These are phyloP conservation scores for Ceratina australensis DNA, from an alignment of 1,140 invertebrate species.

Conservation along the genomic window DNA sequence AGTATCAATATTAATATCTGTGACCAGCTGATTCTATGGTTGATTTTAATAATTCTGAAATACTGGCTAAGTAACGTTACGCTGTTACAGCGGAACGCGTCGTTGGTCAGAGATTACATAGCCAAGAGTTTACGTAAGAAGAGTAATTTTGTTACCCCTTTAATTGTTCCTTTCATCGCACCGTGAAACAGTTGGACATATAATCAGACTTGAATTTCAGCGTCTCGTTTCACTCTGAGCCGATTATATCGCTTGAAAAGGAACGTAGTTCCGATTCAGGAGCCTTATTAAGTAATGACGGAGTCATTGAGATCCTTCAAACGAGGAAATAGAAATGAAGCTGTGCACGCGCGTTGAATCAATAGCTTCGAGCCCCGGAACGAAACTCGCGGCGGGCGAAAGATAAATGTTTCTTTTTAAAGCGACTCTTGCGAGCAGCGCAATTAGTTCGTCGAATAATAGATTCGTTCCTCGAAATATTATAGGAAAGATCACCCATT, in stretches of 20 bases:
- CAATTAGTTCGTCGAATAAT: constrained; percentile 41
- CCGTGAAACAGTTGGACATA: too few species aligned
- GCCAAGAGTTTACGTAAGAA: too few species aligned
- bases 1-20: not conserved
- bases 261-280: not conserved
- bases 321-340: not conserved
- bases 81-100: too few species aligned
- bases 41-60: too few species aligned
- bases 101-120: too few species aligned
- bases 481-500: too few species aligned
- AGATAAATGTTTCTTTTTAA: constrained; percentile 43
- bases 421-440: not conserved
- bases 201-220: not conserved
- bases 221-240: not conserved
- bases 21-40: too few species aligned
- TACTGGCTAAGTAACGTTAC: too few species aligned
- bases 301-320: not conserved
- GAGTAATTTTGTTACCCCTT: too few species aligned
- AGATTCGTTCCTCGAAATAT: constrained; percentile 1
- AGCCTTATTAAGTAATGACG: constrained; percentile 17
- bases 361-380: constrained; percentile 7
- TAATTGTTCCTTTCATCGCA: too few species aligned
- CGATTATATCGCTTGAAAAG: constrained; percentile 3
- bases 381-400: not conserved
- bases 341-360: constrained; percentile 7